Percentiles rank a stretch among this genome's conserved stretches.
These are phyloP conservation scores for Teleogryllus occipitalis DNA, from an alignment of 1,140 invertebrate genomes.

Conservation along the genomic window DNA sequence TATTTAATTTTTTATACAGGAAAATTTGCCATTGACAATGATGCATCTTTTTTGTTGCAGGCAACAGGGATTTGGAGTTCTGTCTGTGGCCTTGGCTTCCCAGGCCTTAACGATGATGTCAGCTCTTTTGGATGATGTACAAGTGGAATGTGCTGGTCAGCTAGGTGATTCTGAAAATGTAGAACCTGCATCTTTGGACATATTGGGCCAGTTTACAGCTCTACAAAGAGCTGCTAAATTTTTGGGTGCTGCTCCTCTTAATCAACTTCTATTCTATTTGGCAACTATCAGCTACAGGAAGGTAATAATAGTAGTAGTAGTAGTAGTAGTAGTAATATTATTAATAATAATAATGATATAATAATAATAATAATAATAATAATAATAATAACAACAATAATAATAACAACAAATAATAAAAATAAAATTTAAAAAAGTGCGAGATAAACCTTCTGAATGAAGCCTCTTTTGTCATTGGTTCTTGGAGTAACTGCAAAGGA, in stretches of 20 bases:
- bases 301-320: slow-evolving; percentile 32
- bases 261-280: slow-evolving; percentile 75
- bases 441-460: no score
- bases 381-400: no score
- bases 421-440: no score
- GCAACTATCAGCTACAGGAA: slow-evolving; percentile 84
- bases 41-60: slow-evolving; percentile 30
- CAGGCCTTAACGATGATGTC: slow-evolving; percentile 60
- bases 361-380: no score
- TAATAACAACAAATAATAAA: no score
- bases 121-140: slow-evolving; percentile 57
- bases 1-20: no score
- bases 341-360: no score
- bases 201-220: slow-evolving; percentile 51
- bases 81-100: slow-evolving; percentile 69
- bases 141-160: slow-evolving; percentile 49
- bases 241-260: slow-evolving; percentile 45
- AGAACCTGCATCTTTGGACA: slow-evolving; percentile 48
- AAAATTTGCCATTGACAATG: no score
- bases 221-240: slow-evolving; percentile 49
- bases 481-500: no score
- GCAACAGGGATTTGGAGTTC: slow-evolving; percentile 71
- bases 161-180: slow-evolving; percentile 36
- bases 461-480: no score
- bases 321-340: no score